Percentiles rank a stretch among this genome's conserved stretches.
These are phyloP conservation scores for Calcarius lapponicus DNA, from an alignment of 2,797 vertebrate species.

Conservation along the genomic window DNA sequence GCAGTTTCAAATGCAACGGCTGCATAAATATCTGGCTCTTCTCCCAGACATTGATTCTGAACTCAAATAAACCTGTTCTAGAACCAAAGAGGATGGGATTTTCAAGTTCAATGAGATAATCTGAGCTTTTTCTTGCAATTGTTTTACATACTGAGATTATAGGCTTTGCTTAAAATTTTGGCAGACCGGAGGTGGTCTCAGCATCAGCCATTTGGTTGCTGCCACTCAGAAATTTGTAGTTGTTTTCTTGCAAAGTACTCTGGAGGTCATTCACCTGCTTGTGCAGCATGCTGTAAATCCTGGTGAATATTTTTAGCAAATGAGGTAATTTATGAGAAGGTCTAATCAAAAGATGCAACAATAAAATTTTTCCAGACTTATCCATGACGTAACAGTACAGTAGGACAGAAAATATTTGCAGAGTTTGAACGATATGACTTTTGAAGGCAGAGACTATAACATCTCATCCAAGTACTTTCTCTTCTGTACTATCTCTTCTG, in stretches of 20 bases:
- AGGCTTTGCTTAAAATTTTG: not conserved
- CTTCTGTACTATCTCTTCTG: not conserved
- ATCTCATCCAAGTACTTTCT: not conserved
- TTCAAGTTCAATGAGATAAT: slow-evolving; percentile 2
- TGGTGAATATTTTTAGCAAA: slow-evolving; percentile 24
- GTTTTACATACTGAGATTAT: not conserved
- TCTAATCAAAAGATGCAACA: not conserved
- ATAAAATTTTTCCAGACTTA: not conserved
- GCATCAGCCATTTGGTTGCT: not conserved
- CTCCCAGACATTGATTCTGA: slow-evolving; percentile 12
- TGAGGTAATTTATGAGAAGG: slow-evolving; percentile 10
- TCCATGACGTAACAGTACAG: not conserved
- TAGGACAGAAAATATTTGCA: not conserved
- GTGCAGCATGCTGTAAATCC: not conserved
- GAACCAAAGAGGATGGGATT: not conserved
- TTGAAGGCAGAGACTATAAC: not conserved
- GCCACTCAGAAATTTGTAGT: not conserved
- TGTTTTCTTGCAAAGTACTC: slow-evolving; percentile 11
- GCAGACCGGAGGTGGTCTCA: not conserved
- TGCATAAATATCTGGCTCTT: slow-evolving; percentile 54
- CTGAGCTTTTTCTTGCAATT: not conserved
- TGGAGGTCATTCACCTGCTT: slow-evolving; percentile 43
- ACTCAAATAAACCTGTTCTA: not conserved
- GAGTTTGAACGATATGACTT: not conserved
- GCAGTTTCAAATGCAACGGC: not conserved